Evolutionary conservation across 2,113 vertebrate genomes (phyloP).

Genomic region (Gymnogyps californianus): DNA sequence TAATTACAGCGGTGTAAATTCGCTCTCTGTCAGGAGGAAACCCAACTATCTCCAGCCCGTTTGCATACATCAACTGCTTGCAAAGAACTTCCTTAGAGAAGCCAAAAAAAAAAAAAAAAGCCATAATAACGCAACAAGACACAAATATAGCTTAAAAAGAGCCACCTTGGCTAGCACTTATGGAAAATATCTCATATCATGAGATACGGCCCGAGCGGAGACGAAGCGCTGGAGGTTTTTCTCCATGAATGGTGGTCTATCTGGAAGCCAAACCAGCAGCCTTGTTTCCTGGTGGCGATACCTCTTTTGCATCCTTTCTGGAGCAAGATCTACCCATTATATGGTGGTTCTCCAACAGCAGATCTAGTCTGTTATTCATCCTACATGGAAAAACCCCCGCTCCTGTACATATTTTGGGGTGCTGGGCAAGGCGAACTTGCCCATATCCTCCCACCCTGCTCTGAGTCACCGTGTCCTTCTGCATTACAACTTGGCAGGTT

Average conservation of each 20-base stretch:
- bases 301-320: not conserved
- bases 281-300: not conserved
- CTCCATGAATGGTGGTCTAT: not conserved
- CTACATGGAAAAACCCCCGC: accelerated
- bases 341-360: not conserved
- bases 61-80: not conserved
- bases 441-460: not conserved
- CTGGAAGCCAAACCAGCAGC: not conserved
- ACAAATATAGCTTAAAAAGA: not conserved
- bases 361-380: not conserved
- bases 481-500: not conserved
- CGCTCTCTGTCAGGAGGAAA: not conserved
- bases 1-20: not conserved
- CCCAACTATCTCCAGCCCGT: not conserved
- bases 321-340: not conserved
- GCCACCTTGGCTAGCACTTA: not conserved
- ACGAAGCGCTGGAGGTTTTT: not conserved
- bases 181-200: not conserved
- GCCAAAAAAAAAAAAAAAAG: not conserved
- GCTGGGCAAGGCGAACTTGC: not conserved
- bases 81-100: not conserved
- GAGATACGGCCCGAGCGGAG: not conserved
- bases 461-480: not conserved
- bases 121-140: accelerated
- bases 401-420: not conserved